Evolutionary conservation across 1,140 invertebrate genomes (phyloP), one percentile per base, ranked within the genome.

Genomic region (Apis cerana): DNA sequence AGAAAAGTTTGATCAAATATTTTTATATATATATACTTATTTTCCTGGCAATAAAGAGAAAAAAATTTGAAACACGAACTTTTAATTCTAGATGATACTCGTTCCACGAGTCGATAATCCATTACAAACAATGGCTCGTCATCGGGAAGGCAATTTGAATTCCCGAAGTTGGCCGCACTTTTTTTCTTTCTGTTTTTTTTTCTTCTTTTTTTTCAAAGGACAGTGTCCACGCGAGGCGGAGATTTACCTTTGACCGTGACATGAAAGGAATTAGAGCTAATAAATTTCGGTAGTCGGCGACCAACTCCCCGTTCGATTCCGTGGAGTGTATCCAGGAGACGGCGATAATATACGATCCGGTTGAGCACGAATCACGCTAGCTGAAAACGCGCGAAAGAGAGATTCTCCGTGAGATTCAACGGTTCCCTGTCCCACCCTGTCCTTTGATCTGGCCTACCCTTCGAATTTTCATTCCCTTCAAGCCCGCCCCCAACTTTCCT

Each of bases 181-280:
- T 43, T 48, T 58, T 33, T 19, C 33, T 33, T 33, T 33, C 33
- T 33, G 33, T 69, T 80, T 59, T 43, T 43, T 43, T 43, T 48
- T 58, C 19, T 19, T 23, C 75, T 43, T 65, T 72, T 75, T 68
- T 69, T 80, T 59, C 58, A 50, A 75, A 58, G 70, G 58, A 67
- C 33, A 19, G 43, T 33, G 71, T 43, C 56, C 56, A 13, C 13
- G 56, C 59, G 62, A 62, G 50, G 21, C 56, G 72, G 23, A 59
- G 70, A 87, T 84, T 87, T 87, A 88, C 79, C 87, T 87, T 82
- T 85, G 82, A 81, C 85, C 64, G 75, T 74, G 70, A 54, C 79
- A 85, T 75, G 84, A 87, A 87, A 87, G 83, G 83, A 88, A 88
- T 88, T 88, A 88, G 43, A 74, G 79, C 65, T 85, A 88, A 88